Evolutionary conservation across 2,797 vertebrate genomes (phyloP), one percentile per base, ranked within the genome.

Genomic region (Percopsis omiscomaycus): DNA sequence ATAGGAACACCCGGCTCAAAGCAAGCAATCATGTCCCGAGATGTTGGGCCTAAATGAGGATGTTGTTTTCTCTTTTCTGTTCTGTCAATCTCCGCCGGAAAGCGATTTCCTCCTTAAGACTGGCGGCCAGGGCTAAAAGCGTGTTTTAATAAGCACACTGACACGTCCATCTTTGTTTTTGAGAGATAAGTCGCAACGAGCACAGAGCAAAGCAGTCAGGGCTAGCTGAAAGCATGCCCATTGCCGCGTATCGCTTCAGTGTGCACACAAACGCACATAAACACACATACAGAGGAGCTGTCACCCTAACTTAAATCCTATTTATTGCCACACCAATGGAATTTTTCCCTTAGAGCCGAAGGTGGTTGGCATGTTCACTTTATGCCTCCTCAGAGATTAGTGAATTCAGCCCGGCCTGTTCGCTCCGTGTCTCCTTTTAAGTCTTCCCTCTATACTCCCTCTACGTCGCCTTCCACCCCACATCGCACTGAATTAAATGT

Each of bases 131-230:
- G 86, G 88, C 87, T 92, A 91, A 91, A 92, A 91, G 86, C 89
- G 76, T 76, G 86, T 89, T 92, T 92, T 93, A 93, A 93, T 92
- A 93, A 93, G 89, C 88, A 44, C 86, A 59, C 84, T 91, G 90
- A 90, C 91, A 85, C 90, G 88, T 91, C 89, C 90, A 89, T 91
- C 89, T 91, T 92, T 92, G 92, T 92, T 92, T 89, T 76, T 77
- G 69, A 80, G 89, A 93, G 91, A 93, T 93, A 92, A 92, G 91
- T 92, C 88, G 83, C 82, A 84, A 73, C 78, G 74, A 77, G 82
- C 74, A 69, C 63, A 28, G 61, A 83, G 85, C 73, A 86, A 86
- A 86, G 89, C 82, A 89, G 86, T 84, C 75, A 47, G 89, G 89
- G 84, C 81, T 85, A 11, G 82, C 83, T 92, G 88, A 89, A 91